These are phyloP conservation scores for Acrobasis consociella DNA, from an alignment of 2,888 invertebrate species.

Conservation along the genomic window DNA sequence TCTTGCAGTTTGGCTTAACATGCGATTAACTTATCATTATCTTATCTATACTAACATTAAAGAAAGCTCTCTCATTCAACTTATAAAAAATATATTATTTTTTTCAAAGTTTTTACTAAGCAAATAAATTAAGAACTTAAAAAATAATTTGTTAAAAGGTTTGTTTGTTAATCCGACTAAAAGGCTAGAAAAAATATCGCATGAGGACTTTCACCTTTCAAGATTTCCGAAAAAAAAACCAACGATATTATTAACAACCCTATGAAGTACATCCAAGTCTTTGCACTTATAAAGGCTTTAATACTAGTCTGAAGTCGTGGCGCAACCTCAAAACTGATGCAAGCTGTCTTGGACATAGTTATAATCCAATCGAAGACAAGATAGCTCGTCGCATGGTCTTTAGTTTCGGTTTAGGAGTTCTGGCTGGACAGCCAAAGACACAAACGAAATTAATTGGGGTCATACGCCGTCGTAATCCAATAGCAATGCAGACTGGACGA, in stretches of 20 bases:
- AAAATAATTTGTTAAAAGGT: no score
- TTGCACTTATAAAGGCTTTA: not conserved
- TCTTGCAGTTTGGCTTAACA: no score
- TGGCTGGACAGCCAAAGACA: conserved; percentile 66
- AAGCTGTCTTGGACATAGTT: conserved; percentile 49
- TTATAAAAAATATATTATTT: no score
- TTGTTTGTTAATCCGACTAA: no score
- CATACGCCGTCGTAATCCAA: conserved; percentile 75
- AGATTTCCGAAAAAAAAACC: no score
- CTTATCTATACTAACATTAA: no score
- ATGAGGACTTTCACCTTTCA: no score
- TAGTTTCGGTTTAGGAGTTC: conserved; percentile 55
- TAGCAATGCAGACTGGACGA: conserved; percentile 34
- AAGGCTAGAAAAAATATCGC: no score
- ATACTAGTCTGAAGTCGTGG: not conserved
- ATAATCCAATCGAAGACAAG: conserved; percentile 73
- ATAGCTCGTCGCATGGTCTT: conserved; percentile 65
- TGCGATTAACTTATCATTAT: no score
- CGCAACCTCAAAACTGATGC: conserved; percentile 33
- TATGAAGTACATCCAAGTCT: not conserved
- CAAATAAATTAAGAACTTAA: no score
- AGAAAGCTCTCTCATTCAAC: no score
- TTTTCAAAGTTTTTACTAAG: no score
- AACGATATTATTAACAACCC: not conserved
- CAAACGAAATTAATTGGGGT: conserved; percentile 79